phyloP scores from a whole-genome alignment of 1,140 invertebrate species.

The Campoletis sonorensis region DNA sequence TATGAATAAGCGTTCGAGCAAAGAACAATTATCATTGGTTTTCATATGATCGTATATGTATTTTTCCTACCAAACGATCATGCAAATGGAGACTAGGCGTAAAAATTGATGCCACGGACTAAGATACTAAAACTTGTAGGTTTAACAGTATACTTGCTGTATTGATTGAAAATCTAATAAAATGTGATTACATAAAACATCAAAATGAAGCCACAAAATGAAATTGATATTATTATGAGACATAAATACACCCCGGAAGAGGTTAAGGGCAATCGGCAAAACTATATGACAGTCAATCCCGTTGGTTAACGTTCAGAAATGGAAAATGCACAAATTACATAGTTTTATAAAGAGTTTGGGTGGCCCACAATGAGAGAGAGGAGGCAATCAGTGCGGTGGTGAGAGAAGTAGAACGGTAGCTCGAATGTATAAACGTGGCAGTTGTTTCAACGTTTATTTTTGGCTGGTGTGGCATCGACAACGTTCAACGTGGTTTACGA shows the following conservation, averaged over 20 bases:
- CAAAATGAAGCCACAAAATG: background rate
- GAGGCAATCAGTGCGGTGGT: background rate
- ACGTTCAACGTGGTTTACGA: constrained; percentile 40
- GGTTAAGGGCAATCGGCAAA: background rate
- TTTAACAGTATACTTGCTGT: background rate
- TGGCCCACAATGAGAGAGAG: background rate
- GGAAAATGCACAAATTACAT: constrained; percentile 25
- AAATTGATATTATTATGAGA: background rate
- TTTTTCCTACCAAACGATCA: background rate
- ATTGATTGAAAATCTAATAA: background rate
- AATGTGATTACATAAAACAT: background rate
- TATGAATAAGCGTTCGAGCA: background rate
- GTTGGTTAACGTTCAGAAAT: background rate
- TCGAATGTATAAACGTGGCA: constrained; percentile 40
- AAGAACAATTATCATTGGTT: constrained; percentile 19
- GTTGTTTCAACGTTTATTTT: constrained; percentile 46
- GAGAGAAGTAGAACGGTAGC: background rate
- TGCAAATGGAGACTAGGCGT: background rate
- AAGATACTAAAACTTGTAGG: background rate
- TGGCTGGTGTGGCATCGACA: constrained; percentile 40
- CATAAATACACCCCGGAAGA: background rate
- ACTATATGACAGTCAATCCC: background rate
- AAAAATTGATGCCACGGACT: background rate
- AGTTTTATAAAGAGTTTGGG: background rate
- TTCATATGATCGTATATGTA: background rate